These are phyloP conservation scores for Psammodynastes pulverulentus DNA, from an alignment of 2,113 vertebrate genomes.

Conservation along the genomic window DNA sequence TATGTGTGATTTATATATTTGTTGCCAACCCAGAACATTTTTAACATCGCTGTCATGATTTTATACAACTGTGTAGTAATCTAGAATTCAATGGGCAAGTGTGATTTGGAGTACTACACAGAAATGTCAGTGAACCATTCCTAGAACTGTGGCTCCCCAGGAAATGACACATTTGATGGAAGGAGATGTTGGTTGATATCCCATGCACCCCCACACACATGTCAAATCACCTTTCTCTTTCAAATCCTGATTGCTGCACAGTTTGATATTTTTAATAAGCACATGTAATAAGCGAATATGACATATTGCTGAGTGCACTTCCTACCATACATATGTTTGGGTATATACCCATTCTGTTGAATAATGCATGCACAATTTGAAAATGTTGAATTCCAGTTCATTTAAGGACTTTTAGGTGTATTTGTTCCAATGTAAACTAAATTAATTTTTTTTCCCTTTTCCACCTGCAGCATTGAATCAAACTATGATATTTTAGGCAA, in stretches of 20 bases:
- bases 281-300: not conserved
- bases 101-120: not conserved
- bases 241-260: not conserved
- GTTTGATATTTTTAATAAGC: not conserved
- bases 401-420: not conserved
- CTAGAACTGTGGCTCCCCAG: not conserved
- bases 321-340: not conserved
- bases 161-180: not conserved
- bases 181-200: not conserved
- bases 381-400: not conserved
- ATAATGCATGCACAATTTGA: not conserved
- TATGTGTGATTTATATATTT: not conserved
- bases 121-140: not conserved
- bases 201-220: not conserved
- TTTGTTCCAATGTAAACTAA: not conserved
- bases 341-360: not conserved
- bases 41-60: not conserved
- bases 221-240: not conserved
- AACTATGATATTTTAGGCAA: conserved; percentile 1
- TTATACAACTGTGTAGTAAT: not conserved
- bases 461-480: not conserved
- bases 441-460: not conserved
- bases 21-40: not conserved
- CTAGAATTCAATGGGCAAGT: not conserved
- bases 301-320: not conserved